Evolutionary conservation across 2,113 vertebrate genomes (phyloP).

Genomic region (Tachysurus vachellii): DNA sequence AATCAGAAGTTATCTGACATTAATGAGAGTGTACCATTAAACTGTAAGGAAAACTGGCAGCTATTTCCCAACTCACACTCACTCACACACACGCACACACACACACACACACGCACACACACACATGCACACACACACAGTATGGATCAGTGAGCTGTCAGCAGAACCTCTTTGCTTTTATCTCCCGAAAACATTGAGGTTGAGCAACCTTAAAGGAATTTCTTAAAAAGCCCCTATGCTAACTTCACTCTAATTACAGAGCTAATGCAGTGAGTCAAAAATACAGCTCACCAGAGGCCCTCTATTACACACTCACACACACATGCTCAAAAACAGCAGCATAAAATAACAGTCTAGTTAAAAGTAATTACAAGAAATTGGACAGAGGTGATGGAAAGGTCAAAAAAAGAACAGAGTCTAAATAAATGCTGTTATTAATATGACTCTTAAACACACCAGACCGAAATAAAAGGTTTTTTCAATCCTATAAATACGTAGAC

Average conservation of each 20-base stretch:
- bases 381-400: constrained; percentile 35
- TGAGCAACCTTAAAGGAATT: constrained; percentile 43
- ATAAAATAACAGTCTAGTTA: constrained; percentile 37
- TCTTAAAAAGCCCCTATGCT: constrained; percentile 37
- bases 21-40: not conserved
- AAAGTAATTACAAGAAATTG: constrained; percentile 40
- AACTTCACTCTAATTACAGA: constrained; percentile 31
- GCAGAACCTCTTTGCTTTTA: constrained; percentile 40
- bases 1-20: not conserved
- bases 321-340: constrained; percentile 15
- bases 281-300: constrained; percentile 18
- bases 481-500: not conserved
- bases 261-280: constrained; percentile 29
- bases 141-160: constrained; percentile 30
- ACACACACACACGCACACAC: not conserved
- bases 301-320: not conserved
- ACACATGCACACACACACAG: not conserved
- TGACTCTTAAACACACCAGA: not conserved
- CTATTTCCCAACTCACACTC: not conserved
- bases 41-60: not conserved
- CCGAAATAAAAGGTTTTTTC: not conserved
- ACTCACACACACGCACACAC: constrained; percentile 12
- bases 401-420: not conserved
- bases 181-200: constrained; percentile 44
- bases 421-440: constrained; percentile 10